Evolutionary conservation across 2,797 vertebrate species (phyloP).

Genomic region (Anas flavirostris): DNA sequence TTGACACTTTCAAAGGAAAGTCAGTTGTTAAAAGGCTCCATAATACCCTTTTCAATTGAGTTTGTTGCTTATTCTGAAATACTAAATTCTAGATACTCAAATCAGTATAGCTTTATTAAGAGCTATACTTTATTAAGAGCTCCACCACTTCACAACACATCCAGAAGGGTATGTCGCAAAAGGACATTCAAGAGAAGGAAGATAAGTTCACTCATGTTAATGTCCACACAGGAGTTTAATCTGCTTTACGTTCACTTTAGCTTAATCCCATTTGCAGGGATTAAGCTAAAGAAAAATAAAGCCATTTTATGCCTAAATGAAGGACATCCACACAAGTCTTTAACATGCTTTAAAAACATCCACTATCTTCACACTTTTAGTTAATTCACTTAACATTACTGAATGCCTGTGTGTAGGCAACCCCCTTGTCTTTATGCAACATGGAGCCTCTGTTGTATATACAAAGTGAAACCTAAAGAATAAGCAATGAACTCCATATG

Average conservation of each 20-base stretch:
- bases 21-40: not conserved
- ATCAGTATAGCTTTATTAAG: not conserved
- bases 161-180: not conserved
- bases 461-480: not conserved
- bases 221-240: slow-evolving; percentile 24
- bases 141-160: not conserved
- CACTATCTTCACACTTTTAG: slow-evolving; percentile 20
- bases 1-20: not conserved
- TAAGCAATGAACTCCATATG: not conserved
- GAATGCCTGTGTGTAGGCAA: not conserved
- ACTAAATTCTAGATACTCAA: not conserved
- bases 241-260: slow-evolving; percentile 27
- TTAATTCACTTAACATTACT: slow-evolving; percentile 47
- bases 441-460: not conserved
- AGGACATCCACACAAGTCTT: slow-evolving; percentile 21
- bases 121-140: not conserved
- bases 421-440: not conserved
- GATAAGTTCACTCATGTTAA: not conserved
- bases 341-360: slow-evolving; percentile 20
- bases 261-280: slow-evolving; percentile 14
- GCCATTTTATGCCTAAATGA: slow-evolving; percentile 13
- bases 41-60: not conserved
- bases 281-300: slow-evolving; percentile 38
- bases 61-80: not conserved
- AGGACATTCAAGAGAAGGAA: not conserved